Conservation (phyloP, 2,888 invertebrate genomes). For the Disparrhopalites patrizii region DNA sequence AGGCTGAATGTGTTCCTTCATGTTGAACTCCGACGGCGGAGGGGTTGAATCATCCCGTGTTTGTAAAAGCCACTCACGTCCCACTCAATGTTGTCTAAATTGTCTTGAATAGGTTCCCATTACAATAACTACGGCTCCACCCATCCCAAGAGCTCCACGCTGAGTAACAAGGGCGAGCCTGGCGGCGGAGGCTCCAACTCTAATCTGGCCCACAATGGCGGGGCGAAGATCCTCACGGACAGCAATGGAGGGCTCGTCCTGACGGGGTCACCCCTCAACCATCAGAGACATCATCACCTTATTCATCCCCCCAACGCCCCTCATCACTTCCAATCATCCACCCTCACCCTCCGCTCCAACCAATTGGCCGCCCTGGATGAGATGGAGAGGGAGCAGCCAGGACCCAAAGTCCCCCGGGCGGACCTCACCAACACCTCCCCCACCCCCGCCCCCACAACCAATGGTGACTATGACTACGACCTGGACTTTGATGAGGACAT, state of each 20-base stretch:
- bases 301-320: conserved; percentile 10
- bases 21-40: no score
- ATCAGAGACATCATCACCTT: conserved; percentile 24
- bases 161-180: background rate
- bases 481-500: conserved; percentile 32
- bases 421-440: background rate
- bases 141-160: conserved; percentile 31
- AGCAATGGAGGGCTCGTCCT: conserved; percentile 12
- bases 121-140: conserved; percentile 46
- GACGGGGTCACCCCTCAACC: conserved; percentile 6
- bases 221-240: background rate
- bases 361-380: conserved; percentile 37
- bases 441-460: no score
- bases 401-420: no score
- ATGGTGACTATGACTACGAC: conserved; percentile 23
- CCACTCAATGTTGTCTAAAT: conserved; percentile 18
- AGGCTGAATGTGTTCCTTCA: background rate
- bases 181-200: conserved; percentile 10
- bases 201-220: background rate
- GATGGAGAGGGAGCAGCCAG: background rate
- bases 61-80: conserved; percentile 22
- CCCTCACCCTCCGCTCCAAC: conserved; percentile 43
- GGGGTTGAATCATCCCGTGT: no score
- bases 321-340: conserved; percentile 28
- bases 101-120: conserved; percentile 38